Conservation (phyloP, 2,113 vertebrate species). For the Etia nguti region DNA sequence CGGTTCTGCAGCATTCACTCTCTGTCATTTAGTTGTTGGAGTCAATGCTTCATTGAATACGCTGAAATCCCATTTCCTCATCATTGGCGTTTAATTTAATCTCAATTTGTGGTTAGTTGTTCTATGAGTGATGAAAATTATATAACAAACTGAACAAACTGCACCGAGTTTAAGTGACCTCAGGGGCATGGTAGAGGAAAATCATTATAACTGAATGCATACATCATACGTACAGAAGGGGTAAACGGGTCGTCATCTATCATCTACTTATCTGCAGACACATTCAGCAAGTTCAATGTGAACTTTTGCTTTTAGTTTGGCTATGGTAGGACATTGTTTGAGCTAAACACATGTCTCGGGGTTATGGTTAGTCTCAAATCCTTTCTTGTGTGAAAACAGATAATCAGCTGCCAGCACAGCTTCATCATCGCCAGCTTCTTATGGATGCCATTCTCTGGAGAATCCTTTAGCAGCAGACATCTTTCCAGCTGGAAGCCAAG, state of each 20-base stretch:
- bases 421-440: slow-evolving; percentile 5
- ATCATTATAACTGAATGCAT: neutral
- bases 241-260: neutral
- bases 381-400: neutral
- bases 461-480: neutral
- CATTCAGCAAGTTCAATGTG: neutral
- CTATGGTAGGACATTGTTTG: neutral
- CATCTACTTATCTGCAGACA: slow-evolving; percentile 33
- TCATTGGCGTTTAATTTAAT: slow-evolving; percentile 13
- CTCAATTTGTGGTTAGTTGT: slow-evolving; percentile 21
- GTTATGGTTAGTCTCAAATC: slow-evolving; percentile 7
- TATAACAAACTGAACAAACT: neutral
- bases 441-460: neutral
- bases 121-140: slow-evolving; percentile 26
- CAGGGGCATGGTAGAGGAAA: neutral
- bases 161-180: neutral
- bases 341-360: slow-evolving; percentile 15
- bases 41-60: slow-evolving; percentile 23
- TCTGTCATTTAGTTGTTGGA: slow-evolving; percentile 56
- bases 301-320: neutral
- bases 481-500: neutral
- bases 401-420: slow-evolving; percentile 16
- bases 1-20: slow-evolving; percentile 5
- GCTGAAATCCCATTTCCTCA: slow-evolving; percentile 15
- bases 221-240: neutral